These are phyloP conservation scores for Hydropotes inermis DNA, from an alignment of 2,113 vertebrate species.

Conservation along the genomic window DNA sequence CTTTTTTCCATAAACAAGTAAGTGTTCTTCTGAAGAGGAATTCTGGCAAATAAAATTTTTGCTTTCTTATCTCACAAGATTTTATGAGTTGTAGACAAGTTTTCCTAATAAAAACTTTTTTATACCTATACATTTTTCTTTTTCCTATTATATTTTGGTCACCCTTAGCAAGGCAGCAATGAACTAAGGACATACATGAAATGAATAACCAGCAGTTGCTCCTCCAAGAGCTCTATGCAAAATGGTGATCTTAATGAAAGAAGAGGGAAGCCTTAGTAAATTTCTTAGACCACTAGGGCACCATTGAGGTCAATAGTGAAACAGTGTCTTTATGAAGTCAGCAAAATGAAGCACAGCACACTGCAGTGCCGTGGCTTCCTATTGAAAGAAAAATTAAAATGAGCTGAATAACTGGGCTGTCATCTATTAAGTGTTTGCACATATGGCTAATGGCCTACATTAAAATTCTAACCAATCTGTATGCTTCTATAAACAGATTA, in stretches of 20 bases:
- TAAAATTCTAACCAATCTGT: not conserved
- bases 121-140: not conserved
- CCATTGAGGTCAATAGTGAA: not conserved
- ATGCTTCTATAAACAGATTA: not conserved
- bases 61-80: not conserved
- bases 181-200: not conserved
- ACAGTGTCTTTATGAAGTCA: not conserved
- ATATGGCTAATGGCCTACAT: not conserved
- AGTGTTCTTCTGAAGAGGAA: not conserved
- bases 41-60: not conserved
- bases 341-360: not conserved
- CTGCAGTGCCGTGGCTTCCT: not conserved
- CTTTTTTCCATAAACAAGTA: not conserved
- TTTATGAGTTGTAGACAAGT: not conserved
- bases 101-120: not conserved
- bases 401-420: not conserved
- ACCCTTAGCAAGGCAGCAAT: not conserved
- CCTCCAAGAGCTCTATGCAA: not conserved
- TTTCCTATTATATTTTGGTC: not conserved
- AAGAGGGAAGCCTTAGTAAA: not conserved
- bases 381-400: conserved; percentile 43
- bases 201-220: not conserved
- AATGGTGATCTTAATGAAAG: conserved; percentile 18
- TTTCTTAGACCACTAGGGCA: not conserved
- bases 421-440: not conserved